A percentile compares a stretch with the other conserved stretches of the same genome.
phyloP scores from a whole-genome alignment of 2,113 vertebrate genomes.

The Zapornia atra region DNA sequence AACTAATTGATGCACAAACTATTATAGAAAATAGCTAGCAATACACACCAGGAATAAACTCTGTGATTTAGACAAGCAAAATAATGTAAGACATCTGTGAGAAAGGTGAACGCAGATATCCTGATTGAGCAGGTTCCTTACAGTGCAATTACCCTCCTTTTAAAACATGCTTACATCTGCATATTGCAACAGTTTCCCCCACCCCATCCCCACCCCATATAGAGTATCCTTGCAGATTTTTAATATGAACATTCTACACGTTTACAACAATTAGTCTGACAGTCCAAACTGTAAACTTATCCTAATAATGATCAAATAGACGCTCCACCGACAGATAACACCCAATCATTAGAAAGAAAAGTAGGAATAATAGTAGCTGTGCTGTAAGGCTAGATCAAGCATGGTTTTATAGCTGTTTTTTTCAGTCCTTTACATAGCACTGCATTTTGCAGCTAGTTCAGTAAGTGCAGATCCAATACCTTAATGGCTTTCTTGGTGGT shows the following conservation, averaged over 20 bases:
- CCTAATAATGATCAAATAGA: conserved; percentile 32
- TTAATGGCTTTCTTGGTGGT: conserved; percentile 75
- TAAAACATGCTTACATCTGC: conserved; percentile 67
- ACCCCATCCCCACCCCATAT: conserved; percentile 59
- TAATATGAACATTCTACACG: conserved; percentile 74
- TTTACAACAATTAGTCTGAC: conserved; percentile 67
- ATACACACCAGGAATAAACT: conserved; percentile 66
- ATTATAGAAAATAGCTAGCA: conserved; percentile 58
- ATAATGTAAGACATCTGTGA: conserved; percentile 65
- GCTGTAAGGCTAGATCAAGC: conserved; percentile 78
- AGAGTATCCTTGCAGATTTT: conserved; percentile 72
- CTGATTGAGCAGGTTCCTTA: conserved; percentile 54
- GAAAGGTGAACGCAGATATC: conserved; percentile 54
- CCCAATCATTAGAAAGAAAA: conserved; percentile 61
- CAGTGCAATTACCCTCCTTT: conserved; percentile 48
- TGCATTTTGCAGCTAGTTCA: conserved; percentile 65
- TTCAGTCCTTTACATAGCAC: conserved; percentile 59
- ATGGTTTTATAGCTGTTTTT: conserved; percentile 48
- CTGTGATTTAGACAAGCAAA: conserved; percentile 51
- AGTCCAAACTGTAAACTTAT: conserved; percentile 37
- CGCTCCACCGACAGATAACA: conserved; percentile 37
- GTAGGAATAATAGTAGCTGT: conserved; percentile 56
- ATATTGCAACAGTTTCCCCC: conserved; percentile 54
- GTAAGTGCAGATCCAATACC: conserved; percentile 67
- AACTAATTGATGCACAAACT: conserved; percentile 62